Evolutionary conservation across 92 coral and sea anemone genomes (phyloP).

Genomic region (Muricea muricata): DNA sequence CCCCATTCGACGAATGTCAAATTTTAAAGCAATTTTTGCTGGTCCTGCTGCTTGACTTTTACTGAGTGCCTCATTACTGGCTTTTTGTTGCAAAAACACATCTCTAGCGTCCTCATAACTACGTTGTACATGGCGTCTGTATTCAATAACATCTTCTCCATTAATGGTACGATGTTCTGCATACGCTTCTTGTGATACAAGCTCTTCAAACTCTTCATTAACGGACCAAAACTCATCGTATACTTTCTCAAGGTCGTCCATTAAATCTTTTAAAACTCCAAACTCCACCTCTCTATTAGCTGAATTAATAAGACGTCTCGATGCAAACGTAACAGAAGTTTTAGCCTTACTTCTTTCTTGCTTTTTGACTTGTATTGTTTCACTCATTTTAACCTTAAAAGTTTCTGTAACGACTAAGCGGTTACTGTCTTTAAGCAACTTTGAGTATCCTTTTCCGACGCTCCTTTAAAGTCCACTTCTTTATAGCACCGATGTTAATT

Average conservation of each 20-base stretch:
- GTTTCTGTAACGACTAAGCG: too few species aligned
- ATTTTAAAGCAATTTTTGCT: background rate
- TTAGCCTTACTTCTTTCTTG: too few species aligned
- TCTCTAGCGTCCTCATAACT: slow-evolving; percentile 54
- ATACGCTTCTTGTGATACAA: slow-evolving; percentile 31
- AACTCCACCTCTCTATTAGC: slow-evolving; percentile 40
- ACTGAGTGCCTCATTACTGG: background rate
- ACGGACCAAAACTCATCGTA: slow-evolving; percentile 59
- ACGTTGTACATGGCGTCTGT: slow-evolving; percentile 40
- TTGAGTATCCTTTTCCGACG: too few species aligned
- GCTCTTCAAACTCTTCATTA: slow-evolving; percentile 50
- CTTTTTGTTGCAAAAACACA: slow-evolving; percentile 31
- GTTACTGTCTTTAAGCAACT: too few species aligned
- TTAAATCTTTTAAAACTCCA: slow-evolving; percentile 47
- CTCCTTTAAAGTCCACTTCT: too few species aligned
- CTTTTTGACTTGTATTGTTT: background rate
- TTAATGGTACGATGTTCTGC: slow-evolving; percentile 61
- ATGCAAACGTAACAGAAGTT: slow-evolving; percentile 18
- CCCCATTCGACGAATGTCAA: background rate
- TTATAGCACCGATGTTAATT: too few species aligned
- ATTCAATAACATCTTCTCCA: slow-evolving; percentile 42
- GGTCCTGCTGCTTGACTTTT: background rate
- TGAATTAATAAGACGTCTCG: slow-evolving; percentile 55
- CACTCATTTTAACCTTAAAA: too few species aligned
- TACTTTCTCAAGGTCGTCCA: slow-evolving; percentile 53